Conservation (phyloP, 1,140 invertebrate species). For the Scylla paramamosain region DNA sequence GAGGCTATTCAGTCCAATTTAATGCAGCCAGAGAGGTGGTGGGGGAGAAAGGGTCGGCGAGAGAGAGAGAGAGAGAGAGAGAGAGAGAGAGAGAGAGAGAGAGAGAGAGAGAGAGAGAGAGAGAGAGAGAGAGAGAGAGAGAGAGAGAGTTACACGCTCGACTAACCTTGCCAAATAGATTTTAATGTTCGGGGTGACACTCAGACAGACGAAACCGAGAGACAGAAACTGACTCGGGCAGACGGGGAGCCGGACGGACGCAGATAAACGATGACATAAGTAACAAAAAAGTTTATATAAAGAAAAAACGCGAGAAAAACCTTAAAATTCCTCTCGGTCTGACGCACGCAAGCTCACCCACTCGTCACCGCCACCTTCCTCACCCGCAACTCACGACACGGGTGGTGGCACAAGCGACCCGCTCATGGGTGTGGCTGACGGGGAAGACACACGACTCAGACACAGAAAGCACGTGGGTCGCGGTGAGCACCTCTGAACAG, state of each 20-base stretch:
- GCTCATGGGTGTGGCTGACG: constrained; percentile 7
- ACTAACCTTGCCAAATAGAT: not conserved
- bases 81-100: constrained; percentile 25
- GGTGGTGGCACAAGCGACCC: not conserved
- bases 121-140: constrained; percentile 24
- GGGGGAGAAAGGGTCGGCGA: not conserved
- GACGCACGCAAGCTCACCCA: not conserved
- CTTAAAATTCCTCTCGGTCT: not conserved
- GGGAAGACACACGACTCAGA: not conserved
- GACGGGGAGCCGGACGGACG: not conserved
- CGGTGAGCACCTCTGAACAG: not conserved
- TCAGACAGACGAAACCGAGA: not conserved
- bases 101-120: constrained; percentile 10
- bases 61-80: constrained; percentile 6
- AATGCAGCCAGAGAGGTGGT: not conserved
- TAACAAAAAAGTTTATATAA: not conserved
- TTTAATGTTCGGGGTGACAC: not conserved
- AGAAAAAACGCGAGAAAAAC: not conserved
- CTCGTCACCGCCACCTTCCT: not conserved
- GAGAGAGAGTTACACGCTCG: not conserved
- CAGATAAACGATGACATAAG: not conserved
- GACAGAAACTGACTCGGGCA: not conserved
- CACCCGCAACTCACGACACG: constrained; percentile 4
- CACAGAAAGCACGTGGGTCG: not conserved
- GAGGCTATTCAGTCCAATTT: not conserved